Base-by-base conservation (phyloP, 2,113 vertebrate genomes). In the Hiodon tergisus region DNA sequence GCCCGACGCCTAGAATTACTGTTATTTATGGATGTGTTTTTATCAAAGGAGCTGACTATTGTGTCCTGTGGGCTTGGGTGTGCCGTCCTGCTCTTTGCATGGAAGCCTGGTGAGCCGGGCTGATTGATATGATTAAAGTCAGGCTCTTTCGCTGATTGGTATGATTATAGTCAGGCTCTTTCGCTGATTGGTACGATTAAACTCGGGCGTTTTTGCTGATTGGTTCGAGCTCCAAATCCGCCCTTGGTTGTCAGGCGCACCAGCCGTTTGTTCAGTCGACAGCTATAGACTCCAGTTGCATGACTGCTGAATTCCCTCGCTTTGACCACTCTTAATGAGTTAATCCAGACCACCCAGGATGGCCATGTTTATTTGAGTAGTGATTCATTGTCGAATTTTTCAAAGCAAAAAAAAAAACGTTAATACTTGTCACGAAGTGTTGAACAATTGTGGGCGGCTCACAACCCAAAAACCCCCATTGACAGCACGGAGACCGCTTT, bases 271-370 rank as follows among this genome's bases (percentile, higher is more conserved):
- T 71, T 77, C 74, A 67, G 47, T 74, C 66, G 69, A 67, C 68
- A 79, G 74, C 72, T 63, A 72, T 68, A 67, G 72, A 78, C 74
- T 80, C 73, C 48, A 74, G 59, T 79, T 80, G 80, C 80, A 79
- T 11, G 60, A 63, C 80, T 82, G 67, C 73, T 74, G 72, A 70
- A 67, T 82, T 82, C 79, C 57, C n/a, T 48, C 50, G 11, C 47
- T 72, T 52, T 57, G 57, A 14, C 57, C 10, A 71, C 54, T 71
- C 57, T 59, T 53, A 4, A n/a, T 5, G 3, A 47, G 48, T 71
- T 59, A 57, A 10, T 60, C 16, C 79, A 81, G 84, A 83, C 85
- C 85, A 86, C 86, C 81, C 85, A 83, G 78, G 69, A 31, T 1
- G 17, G 58, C 5, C 54, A 14, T 47, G 14, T 58, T 71, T 48